Base-by-base conservation (phyloP, 35 echinoderm and acorn worm genomes). In the Nesometra sesokonis region DNA sequence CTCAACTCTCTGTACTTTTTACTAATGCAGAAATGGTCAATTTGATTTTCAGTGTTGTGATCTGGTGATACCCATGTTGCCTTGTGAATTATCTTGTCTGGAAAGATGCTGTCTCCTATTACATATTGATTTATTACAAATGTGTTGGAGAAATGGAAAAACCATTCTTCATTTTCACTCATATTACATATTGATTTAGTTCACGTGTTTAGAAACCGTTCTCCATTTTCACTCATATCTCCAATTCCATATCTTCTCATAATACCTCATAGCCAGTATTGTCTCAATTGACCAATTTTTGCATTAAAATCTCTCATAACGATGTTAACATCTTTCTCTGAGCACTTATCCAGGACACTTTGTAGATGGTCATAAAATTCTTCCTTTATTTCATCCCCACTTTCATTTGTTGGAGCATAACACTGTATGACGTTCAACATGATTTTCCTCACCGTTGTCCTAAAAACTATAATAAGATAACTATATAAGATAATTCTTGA, bases 321-420 rank as follows among this genome's bases (percentile, higher is more conserved):
- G 35, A 87, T 32, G 21, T 78, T 87, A 77, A 87, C 34, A 30
- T 87, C 86, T 79, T 36, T 79, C 77, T 80, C 36, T 78, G 30
- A 15, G 39, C 15, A 43, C 39, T 43, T 43, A 43, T 4, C 67
- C 13, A 87, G 3, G 67, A 87, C 21, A 32, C 19, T 37, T 33
- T 87, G 86, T 11, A 87, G 86, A 13, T 32, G 31, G 17, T 79
- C 76, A 34, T 87, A 87, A 23, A 87, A 87, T 5, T 79, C 11
- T 4, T 43, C 27, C 79, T 87, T 30, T 17, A 8, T 37, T 87
- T 35, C 5, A 7, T 87, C 76, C 19, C 36, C 77, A 19, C 34
- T 87, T 19, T 87, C 86, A 79, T 87, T 87, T 4, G 76, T 87
- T 85, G 86, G 86, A 13, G 86, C 86, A 35, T 87, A n/a, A n/a